Base-by-base conservation (phyloP, 2,888 invertebrate genomes). In the Platycnemis pennipes region DNA sequence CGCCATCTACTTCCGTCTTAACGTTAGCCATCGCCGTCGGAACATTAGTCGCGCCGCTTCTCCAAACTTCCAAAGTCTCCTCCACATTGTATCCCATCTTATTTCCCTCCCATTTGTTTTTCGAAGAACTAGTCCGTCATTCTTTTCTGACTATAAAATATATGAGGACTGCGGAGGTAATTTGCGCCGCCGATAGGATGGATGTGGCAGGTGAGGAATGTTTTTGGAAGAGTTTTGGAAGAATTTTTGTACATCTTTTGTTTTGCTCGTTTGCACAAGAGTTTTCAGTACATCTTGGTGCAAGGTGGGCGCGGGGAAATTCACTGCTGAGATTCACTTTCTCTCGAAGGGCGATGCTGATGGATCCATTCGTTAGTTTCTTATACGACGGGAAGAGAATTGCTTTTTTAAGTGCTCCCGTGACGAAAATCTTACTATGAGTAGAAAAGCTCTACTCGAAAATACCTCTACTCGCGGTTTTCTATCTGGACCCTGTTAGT, bases 1-100 rank as follows among this genome's bases (percentile, higher is more conserved):
- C 31, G 77, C 77, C 77, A 77, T 37, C 77, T 77, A 77, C 77
- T 77, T 77, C 77, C 37, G 77, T 49, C n/a, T 49, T 49, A 49
- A 49, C 49, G 19, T 77, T 77, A 22, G 4, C 37, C 26, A 26
- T 63, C n/a, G 63, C 22, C 37, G 77, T 77, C 77, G 11, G 77
- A 26, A 37, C 77, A 77, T 13, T 31, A 11, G 31, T 3, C 2
- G 31, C 11, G 26, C 13, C 11, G 4, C 22, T 37, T 31, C 37
- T 77, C 77, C 77, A 77, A 77, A 31, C 8, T 77, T 13, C 37
- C 16, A 22, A 16, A 49, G 1, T 63, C 3, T 26, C 63, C 11
- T 26, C n/a, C 63, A 2, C 63, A 8, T 4, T 37, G 77, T 77
- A 4, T 77, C 37, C 8, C 11, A 3, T 77, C 3, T 37, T 37